phyloP scores from a whole-genome alignment of 2,113 vertebrate genomes.

The Prunella fulvescens region DNA sequence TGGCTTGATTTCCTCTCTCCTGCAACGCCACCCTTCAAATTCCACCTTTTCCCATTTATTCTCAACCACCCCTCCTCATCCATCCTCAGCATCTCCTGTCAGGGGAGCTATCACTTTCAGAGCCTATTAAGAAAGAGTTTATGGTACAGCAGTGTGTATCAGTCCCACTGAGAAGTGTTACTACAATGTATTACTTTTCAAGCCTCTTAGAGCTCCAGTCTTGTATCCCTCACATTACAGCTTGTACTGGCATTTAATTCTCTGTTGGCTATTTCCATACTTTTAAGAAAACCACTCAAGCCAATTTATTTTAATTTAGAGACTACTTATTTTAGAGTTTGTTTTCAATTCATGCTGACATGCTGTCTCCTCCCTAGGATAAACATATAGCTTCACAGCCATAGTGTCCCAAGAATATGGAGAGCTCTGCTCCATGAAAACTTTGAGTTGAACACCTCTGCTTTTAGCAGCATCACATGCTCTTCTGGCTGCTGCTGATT shows the following conservation, averaged over 20 bases:
- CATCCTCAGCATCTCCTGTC: neutral
- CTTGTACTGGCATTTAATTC: neutral
- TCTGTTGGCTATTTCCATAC: neutral
- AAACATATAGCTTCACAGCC: neutral
- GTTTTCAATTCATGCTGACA: neutral
- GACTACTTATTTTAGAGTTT: neutral
- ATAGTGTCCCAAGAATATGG: neutral
- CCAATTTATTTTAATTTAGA: neutral
- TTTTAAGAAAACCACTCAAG: neutral
- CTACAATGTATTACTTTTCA: neutral
- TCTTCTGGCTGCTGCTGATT: neutral
- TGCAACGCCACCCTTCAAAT: neutral
- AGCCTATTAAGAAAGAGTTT: neutral
- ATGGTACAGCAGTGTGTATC: neutral
- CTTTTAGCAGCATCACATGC: neutral
- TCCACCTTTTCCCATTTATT: neutral
- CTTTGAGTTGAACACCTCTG: neutral
- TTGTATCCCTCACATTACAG: neutral
- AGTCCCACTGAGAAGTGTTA: neutral
- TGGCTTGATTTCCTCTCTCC: conserved; percentile 20
- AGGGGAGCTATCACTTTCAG: neutral
- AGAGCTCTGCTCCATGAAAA: neutral
- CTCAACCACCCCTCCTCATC: neutral
- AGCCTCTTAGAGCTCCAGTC: neutral
- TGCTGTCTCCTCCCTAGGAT: neutral